Conservation (phyloP, 2,797 vertebrate species). For the Enteromius anoplus region DNA sequence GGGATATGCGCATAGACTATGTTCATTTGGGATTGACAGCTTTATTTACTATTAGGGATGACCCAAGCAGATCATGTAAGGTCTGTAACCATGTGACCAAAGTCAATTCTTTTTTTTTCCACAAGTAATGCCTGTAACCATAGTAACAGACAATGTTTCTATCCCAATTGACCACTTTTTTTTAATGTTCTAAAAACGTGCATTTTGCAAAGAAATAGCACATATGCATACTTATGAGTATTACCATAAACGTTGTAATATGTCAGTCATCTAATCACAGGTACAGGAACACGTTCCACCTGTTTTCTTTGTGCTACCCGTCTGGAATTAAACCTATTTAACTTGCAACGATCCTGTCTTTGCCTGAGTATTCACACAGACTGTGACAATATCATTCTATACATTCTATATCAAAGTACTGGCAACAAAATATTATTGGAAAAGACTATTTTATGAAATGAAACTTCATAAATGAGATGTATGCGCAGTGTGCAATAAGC, state of each 20-base stretch:
- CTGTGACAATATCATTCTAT: background rate
- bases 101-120: background rate
- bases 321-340: too few relatives aligned
- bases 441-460: background rate
- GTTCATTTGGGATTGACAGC: background rate
- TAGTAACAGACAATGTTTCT: background rate
- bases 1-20: background rate
- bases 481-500: background rate
- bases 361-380: too few relatives aligned
- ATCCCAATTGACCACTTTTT: background rate
- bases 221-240: background rate
- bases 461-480: background rate
- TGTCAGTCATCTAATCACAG: background rate
- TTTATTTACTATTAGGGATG: background rate
- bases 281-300: background rate
- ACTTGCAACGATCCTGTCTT: too few relatives aligned
- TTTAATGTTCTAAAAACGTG: background rate
- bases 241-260: background rate
- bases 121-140: background rate
- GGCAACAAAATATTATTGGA: background rate
- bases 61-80: background rate
- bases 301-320: too few relatives aligned
- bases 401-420: background rate
- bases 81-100: background rate
- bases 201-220: background rate